A percentile compares a stretch with the other conserved stretches of the same genome.
phyloP scores from a whole-genome alignment of 2,888 invertebrate genomes.

The Dyspetes luteomarginatus region DNA sequence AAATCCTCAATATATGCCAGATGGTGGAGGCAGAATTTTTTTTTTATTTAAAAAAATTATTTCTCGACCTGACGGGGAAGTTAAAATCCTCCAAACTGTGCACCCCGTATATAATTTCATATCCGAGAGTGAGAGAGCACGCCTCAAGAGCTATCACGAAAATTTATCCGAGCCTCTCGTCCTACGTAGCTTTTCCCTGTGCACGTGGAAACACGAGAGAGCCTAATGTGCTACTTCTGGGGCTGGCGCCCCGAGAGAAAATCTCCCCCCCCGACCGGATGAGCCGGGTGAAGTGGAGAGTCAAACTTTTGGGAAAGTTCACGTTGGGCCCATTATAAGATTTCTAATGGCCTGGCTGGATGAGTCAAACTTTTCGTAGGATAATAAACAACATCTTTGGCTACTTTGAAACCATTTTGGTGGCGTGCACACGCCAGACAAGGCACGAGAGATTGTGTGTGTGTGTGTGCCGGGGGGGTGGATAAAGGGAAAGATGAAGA shows the following conservation, averaged over 20 bases:
- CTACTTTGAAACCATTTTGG: slow-evolving; percentile 37
- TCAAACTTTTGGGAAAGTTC: slow-evolving; percentile 48
- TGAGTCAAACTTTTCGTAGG: slow-evolving; percentile 42
- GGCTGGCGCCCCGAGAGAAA: neutral
- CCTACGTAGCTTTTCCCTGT: neutral
- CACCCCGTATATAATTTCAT: neutral
- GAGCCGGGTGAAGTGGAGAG: slow-evolving; percentile 16
- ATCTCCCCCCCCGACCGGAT: slow-evolving; percentile 2
- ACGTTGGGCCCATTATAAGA: slow-evolving; percentile 44
- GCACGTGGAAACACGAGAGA: neutral
- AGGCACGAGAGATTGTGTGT: neutral
- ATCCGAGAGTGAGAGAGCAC: neutral
- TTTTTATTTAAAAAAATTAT: slow-evolving; percentile 10
- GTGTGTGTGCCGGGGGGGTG: neutral
- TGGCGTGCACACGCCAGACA: slow-evolving; percentile 11
- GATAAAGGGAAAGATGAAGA: neutral
- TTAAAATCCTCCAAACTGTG: slow-evolving; percentile 1
- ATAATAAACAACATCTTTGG: slow-evolving; percentile 59
- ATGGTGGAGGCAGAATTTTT: neutral
- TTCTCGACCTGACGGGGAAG: neutral
- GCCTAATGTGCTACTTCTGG: slow-evolving; percentile 31
- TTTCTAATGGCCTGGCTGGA: slow-evolving; percentile 45
- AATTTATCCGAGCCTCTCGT: slow-evolving; percentile 1
- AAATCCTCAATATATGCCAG: neutral
- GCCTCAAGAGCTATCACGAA: slow-evolving; percentile 2